Base-by-base conservation (phyloP, 1,140 invertebrate genomes). In the Micrasema longulum region DNA sequence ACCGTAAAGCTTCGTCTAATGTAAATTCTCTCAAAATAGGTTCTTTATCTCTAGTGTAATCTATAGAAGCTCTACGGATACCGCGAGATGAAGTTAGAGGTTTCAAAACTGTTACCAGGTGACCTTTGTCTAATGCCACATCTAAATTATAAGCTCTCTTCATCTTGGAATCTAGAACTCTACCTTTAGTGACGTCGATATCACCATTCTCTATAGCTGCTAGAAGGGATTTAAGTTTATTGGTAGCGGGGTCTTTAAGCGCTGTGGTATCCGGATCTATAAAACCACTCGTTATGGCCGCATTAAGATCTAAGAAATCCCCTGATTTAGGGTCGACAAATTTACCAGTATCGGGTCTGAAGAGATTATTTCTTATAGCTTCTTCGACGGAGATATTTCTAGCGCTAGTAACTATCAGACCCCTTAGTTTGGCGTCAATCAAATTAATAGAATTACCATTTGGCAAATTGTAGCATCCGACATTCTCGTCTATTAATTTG, bases 151-250 rank as follows among this genome's bases (percentile, higher is more conserved):
- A 91, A 0, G 86, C 84, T 52, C 90, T 88, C 78, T 91, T 93
- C 1, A 91, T 90, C 80, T 93, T 91, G 0, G 90, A 88, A 85
- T 96, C 94, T 36, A 91, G 86, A 50, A 96, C 91, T 47, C 88
- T 86, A 60, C 95, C 94, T 77, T 89, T 91, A 0, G 85, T 78
- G 4, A 91, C 86, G 80, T 96, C 92, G 35, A 97, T 89, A 57
- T 91, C 90, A 26, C 92, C 93, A 77, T 93, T 91, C 73, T 92
- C 89, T 69, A 97, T 92, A 10, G 93, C 94, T 31, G 88, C 82
- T 10, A 86, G 77, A 1, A 97, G 78, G 6, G 92, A 88, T 79
- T 93, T 91, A 48, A 93, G 87, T 73, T 89, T 88, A 55, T 91
- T 91, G 10, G 89, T 91, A 0, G 88, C 81, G 18, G 90, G 88